phyloP scores from a whole-genome alignment of 2,888 invertebrate species.

The Atherix ibis region DNA sequence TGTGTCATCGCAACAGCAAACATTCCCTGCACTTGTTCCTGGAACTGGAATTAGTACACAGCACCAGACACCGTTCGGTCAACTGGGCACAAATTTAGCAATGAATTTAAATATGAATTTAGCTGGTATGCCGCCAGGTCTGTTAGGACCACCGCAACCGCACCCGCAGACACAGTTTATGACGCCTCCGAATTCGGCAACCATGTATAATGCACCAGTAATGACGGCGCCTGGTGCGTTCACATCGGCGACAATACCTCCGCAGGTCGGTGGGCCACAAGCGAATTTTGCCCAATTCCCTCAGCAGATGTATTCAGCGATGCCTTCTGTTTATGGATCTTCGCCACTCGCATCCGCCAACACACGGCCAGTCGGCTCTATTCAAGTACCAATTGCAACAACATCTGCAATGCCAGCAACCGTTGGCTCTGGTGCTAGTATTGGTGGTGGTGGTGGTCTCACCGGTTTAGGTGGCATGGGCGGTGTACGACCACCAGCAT shows the following conservation, averaged over 20 bases:
- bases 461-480: no score
- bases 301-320: constrained; percentile 11
- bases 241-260: constrained; percentile 16
- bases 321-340: constrained; percentile 5
- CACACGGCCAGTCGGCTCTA: not conserved
- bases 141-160: constrained; percentile 19
- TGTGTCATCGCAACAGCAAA: constrained; percentile 5
- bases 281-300: constrained; percentile 27
- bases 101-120: constrained; percentile 13
- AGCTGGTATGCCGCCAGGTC: constrained; percentile 18
- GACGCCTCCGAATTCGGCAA: constrained; percentile 30
- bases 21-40: constrained; percentile 8
- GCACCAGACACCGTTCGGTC: constrained; percentile 14
- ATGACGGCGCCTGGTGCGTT: constrained; percentile 33
- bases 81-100: constrained; percentile 10
- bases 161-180: constrained; percentile 25
- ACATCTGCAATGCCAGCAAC: constrained; percentile 2
- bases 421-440: not conserved
- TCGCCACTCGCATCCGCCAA: not conserved
- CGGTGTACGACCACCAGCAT: constrained; percentile 7
- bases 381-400: constrained; percentile 2
- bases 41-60: constrained; percentile 5
- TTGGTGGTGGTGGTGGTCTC: not conserved
- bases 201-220: constrained; percentile 32
- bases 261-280: constrained; percentile 16